These are phyloP conservation scores for Azorinus chamasolen DNA, from an alignment of 2,888 invertebrate genomes.

Conservation along the genomic window DNA sequence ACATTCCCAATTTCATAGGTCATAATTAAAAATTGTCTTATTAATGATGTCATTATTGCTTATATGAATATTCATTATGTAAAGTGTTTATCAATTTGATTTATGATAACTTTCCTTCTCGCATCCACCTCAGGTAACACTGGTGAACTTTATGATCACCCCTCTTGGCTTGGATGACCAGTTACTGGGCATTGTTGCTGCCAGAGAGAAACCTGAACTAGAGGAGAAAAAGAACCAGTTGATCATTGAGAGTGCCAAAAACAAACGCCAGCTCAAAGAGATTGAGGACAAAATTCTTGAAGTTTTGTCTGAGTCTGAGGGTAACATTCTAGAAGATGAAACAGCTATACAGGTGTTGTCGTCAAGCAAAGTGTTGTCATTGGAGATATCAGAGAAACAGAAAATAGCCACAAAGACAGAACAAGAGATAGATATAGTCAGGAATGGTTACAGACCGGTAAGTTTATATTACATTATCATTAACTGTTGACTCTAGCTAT, in stretches of 20 bases:
- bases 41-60: too few species aligned
- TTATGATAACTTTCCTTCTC: too few species aligned
- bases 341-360: conserved; percentile 96
- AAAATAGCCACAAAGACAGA: conserved; percentile 90
- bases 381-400: conserved; percentile 96
- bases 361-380: conserved; percentile 90
- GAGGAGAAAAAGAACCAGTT: conserved; percentile 97
- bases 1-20: too few species aligned
- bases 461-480: conserved; percentile 62
- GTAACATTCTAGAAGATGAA: conserved; percentile 97
- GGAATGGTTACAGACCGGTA: conserved; percentile 86
- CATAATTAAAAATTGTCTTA: too few species aligned
- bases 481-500: too few species aligned
- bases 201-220: conserved; percentile 95
- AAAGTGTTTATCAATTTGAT: too few species aligned
- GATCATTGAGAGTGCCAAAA: conserved; percentile 95
- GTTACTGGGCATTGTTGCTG: conserved; percentile 95
- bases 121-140: conserved; percentile 90
- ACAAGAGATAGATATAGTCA: conserved; percentile 83
- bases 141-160: conserved; percentile 98
- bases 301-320: conserved; percentile 93
- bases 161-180: conserved; percentile 96
- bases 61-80: too few species aligned
- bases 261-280: conserved; percentile 95
- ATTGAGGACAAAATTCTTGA: conserved; percentile 97